Base-by-base conservation (phyloP, 2,113 vertebrate genomes). In the Sisor rabdophorus region DNA sequence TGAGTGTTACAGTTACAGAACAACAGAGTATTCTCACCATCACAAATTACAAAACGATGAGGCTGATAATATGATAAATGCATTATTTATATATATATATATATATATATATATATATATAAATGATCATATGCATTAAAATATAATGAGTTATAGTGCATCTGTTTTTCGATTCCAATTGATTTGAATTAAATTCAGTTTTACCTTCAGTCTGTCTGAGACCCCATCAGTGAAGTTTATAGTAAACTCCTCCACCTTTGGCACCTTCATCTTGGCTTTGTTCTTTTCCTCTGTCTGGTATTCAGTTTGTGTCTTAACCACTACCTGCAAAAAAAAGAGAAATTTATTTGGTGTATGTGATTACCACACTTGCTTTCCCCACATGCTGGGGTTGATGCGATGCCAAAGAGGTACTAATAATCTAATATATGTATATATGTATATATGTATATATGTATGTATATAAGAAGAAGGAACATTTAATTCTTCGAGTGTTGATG, bases 221-320 rank as follows among this genome's bases (percentile, higher is more conserved):
- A 95, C 91, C 17, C 94, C 93, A 82, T 94, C 93, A 72, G 92
- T 95, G 80, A 97, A 92, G 93, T 95, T 98, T 91, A 99, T 95
- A 91, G 95, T 98, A 91, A 98, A 97, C 86, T 99, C 97, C 65
- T 97, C 97, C 80, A 98, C 95, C 91, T 98, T 98, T 36, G 97
- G 97, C 81, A 96, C 94, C 88, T 96, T 95, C 90, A 96, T 94
- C 90, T 94, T 95, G 78, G 91, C 91, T 87, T 94, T 94, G 90
- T 90, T 95, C 92, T 98, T 99, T 92, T 98, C 95, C 86, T 98
- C 96, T 24, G 95, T 95, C 85, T 99, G 96, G 84, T 94, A 99
- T 54, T 99, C 97, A 63, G 95, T 97, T 83, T 95, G 92, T 83
- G 97, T 99, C 88, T 99, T 99, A 91, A 99, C 96, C 84, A 99